Base-by-base conservation (phyloP, 2,797 vertebrate species). In the Pteropus rufus region DNA sequence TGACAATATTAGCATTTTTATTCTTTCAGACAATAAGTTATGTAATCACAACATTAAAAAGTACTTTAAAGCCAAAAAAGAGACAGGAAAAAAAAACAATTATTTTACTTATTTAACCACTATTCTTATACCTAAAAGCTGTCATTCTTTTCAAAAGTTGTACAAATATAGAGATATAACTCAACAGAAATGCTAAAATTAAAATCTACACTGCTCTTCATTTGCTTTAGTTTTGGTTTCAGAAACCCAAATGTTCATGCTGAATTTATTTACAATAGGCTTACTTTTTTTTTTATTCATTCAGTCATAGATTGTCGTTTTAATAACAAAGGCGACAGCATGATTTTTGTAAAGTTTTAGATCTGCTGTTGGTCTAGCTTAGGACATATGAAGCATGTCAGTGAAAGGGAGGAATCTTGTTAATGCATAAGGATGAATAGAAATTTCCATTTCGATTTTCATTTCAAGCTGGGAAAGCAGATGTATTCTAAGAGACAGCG, bases 361-460 rank as follows among this genome's bases (percentile, higher is more conserved):
- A 77, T 89, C 69, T 83, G 44, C 41, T 9, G 15, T 73, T 91
- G 65, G 39, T 83, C 70, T 89, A 67, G 29, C 65, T 88, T 36
- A 54, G 52, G 84, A 65, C 26, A 49, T 56, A 73, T 24, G 96
- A 94, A 89, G 65, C 88, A 77, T 14, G 52, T 46, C 34, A 65
- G 65, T 64, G 65, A 97, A 91, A 91, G 34, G 54, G 95, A 93
- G 58, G 36, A 44, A 87, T 89, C 92, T 97, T 95, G 91, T 94
- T 96, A 96, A 94, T 95, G 81, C 88, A 91, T 80, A 72, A 88
- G 82, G 23, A 96, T 95, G 85, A 96, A 94, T 49, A 83, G 89
- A 97, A 98, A 97, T 96, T 96, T 97, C 93, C 92, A 94, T 97
- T 96, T 94, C 7, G 21, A 95, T 96, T 97, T 96, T 95, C 88